Conservation (phyloP, 2,113 vertebrate species). For the Caranx melampygus region DNA sequence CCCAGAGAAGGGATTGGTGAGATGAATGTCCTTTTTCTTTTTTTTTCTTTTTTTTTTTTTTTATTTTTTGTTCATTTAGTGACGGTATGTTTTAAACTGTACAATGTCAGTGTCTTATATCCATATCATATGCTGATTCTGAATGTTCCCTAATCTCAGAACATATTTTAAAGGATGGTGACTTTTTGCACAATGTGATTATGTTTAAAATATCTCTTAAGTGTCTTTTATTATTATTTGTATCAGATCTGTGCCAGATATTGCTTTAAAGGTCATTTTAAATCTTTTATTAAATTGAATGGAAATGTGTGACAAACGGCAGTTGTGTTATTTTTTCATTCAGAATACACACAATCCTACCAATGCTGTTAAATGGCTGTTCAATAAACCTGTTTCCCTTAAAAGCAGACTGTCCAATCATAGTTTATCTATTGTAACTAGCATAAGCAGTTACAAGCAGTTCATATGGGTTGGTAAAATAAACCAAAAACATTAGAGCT, state of each 20-base stretch:
- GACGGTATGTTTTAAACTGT: constrained; percentile 28
- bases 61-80: neutral
- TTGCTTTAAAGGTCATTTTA: constrained; percentile 11
- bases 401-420: neutral
- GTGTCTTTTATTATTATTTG: constrained; percentile 30
- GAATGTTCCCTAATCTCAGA: constrained; percentile 11
- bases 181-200: constrained; percentile 36
- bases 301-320: neutral
- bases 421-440: no score
- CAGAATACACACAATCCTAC: neutral
- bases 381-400: neutral
- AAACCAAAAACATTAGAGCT: no score
- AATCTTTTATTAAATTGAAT: constrained; percentile 42
- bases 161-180: constrained; percentile 4
- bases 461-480: no score
- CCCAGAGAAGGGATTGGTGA: neutral
- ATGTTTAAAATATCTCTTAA: constrained; percentile 18
- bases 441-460: no score
- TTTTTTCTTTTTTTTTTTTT: neutral
- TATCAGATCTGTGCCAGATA: constrained; percentile 19
- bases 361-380: neutral
- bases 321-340: neutral
- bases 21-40: neutral
- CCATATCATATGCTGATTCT: constrained; percentile 30
- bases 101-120: constrained; percentile 3